phyloP scores from a whole-genome alignment of 2,113 vertebrate genomes.

The Caloenas nicobarica region DNA sequence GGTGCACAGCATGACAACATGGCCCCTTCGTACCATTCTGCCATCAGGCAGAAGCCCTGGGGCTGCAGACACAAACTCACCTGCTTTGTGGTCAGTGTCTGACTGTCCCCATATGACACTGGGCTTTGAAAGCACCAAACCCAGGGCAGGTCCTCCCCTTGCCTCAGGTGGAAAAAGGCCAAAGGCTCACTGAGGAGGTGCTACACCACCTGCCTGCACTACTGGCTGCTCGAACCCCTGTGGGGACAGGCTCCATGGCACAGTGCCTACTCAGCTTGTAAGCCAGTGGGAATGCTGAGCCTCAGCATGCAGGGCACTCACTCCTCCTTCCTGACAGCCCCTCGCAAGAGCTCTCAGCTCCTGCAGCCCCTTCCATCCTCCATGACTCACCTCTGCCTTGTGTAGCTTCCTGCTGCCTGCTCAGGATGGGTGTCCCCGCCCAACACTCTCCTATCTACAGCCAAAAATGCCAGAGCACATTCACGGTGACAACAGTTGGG shows the following conservation, averaged over 20 bases:
- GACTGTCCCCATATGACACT: fast-evolving
- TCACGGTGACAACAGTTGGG: neutral
- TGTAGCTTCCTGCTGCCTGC: neutral
- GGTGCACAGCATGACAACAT: neutral
- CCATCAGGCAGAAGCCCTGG: neutral
- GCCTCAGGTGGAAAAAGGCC: neutral
- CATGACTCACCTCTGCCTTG: neutral
- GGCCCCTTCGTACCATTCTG: fast-evolving
- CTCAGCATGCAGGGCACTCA: fast-evolving
- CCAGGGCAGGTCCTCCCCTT: neutral
- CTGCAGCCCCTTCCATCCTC: neutral
- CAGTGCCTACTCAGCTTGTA: fast-evolving
- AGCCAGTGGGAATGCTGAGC: neutral
- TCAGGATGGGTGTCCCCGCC: fast-evolving
- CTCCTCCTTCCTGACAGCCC: neutral
- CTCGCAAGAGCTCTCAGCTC: neutral
- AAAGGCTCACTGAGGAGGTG: slow-evolving; percentile 19
- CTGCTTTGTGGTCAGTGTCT: neutral
- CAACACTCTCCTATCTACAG: fast-evolving
- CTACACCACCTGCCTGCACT: neutral
- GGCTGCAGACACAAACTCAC: neutral
- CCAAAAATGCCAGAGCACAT: neutral
- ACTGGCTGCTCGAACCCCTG: neutral
- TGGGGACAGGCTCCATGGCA: neutral
- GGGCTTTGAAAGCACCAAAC: neutral